Evolutionary conservation across 2,797 vertebrate genomes (phyloP), one percentile per base, ranked within the genome.

Genomic region (Potorous gilbertii): DNA sequence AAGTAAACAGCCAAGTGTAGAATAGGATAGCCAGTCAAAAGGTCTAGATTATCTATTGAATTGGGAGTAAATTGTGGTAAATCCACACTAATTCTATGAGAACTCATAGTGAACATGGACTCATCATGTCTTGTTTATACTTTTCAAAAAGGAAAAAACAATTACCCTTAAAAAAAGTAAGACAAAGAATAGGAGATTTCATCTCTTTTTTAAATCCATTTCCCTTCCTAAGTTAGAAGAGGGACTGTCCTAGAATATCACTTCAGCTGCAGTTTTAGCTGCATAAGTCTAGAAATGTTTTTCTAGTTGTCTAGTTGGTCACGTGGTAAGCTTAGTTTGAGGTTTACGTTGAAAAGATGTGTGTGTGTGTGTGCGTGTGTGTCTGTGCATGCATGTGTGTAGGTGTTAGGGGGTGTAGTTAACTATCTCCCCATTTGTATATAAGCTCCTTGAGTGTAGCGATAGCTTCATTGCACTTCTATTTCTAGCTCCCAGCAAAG

Each of bases 1-100:
- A 87, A 50, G 40, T 27, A 46, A 87, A 87, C 24, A 46, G 21
- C 74, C 21, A 87, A 87, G 40, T 87, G 27, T 87, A 24, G 24
- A 87, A 87, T 27, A 4, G 18, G 40, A 24, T 87, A 87, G 40
- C 74, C 46, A 50, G 40, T 5, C 14, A 46, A 56, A 87, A 95
- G 74, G 52, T n/a, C 31, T 56, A 90, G 90, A 62, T 92, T 94
- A 3, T 87, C 81, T 66, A 34, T 91, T 54, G 94, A 50, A 55
- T 4, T 92, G 21, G 74, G 21, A 56, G 31, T 46, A 90, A 92
- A 55, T 46, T 46, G 27, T 34, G 52, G 54, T 46, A 34, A 95
- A 55, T 1, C 6, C 12, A 1, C 57, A 50, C 66, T 95, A 94
- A 95, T 96, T 96, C 92, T 94, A 95, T 81, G 95, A 97, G 74